phyloP scores from a whole-genome alignment of 2,797 vertebrate genomes.

The Monodelphis domestica region DNA sequence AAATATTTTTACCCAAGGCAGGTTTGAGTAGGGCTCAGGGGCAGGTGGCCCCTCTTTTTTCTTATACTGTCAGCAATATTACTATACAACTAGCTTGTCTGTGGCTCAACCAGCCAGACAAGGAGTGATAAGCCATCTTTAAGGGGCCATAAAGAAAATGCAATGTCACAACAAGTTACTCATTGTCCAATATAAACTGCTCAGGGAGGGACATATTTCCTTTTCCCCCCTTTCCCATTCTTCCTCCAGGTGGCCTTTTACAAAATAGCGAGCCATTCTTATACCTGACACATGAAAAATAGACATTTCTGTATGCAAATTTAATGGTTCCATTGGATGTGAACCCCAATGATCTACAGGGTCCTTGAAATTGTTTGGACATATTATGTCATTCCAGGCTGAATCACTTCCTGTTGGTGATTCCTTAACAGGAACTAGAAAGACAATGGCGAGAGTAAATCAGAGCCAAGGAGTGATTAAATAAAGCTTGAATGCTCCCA shows the following conservation, averaged over 20 bases:
- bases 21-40: neutral
- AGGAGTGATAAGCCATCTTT: slow-evolving; percentile 50
- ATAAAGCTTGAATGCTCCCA: slow-evolving; percentile 68
- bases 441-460: slow-evolving; percentile 84
- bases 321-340: slow-evolving; percentile 77
- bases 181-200: neutral
- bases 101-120: neutral
- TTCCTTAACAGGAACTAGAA: slow-evolving; percentile 78
- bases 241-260: slow-evolving; percentile 73
- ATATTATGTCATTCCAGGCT: slow-evolving; percentile 66
- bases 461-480: slow-evolving; percentile 83
- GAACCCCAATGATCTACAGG: slow-evolving; percentile 80
- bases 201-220: slow-evolving; percentile 37
- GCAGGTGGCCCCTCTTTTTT: neutral
- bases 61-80: neutral
- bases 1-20: neutral
- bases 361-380: slow-evolving; percentile 79
- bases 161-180: slow-evolving; percentile 29
- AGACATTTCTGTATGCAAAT: slow-evolving; percentile 76
- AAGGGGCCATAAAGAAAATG: slow-evolving; percentile 53
- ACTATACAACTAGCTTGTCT: neutral
- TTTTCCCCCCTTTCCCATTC: slow-evolving; percentile 7
- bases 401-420: slow-evolving; percentile 79
- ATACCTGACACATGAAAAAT: slow-evolving; percentile 62
- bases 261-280: slow-evolving; percentile 69